These are phyloP conservation scores for Tipula helvola DNA, from an alignment of 2,888 invertebrate species.

Conservation along the genomic window DNA sequence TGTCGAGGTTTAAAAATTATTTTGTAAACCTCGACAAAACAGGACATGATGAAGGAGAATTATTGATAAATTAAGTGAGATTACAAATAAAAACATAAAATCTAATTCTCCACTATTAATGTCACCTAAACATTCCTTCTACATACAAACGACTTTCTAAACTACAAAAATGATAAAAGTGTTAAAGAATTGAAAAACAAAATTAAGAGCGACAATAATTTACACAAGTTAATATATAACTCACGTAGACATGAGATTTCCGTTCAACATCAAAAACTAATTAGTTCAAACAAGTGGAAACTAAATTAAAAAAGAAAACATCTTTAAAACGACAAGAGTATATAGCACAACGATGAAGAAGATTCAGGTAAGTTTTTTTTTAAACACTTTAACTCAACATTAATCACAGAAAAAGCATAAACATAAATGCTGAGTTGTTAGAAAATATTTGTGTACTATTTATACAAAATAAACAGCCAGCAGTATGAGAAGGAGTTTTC, in stretches of 20 bases:
- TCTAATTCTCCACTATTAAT: too few relatives aligned
- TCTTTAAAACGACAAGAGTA: not conserved
- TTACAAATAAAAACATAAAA: too few relatives aligned
- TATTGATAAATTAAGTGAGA: too few relatives aligned
- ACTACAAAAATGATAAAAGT: too few relatives aligned
- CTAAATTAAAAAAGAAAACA: not conserved
- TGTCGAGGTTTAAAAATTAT: too few relatives aligned
- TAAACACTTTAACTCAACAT: not conserved
- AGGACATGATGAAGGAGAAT: too few relatives aligned
- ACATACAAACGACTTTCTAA: too few relatives aligned
- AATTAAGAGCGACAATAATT: too few relatives aligned
- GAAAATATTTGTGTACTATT: not conserved
- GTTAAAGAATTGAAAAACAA: too few relatives aligned
- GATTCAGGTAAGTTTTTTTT: not conserved
- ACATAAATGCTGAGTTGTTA: not conserved
- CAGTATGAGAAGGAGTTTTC: not conserved
- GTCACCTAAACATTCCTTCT: too few relatives aligned
- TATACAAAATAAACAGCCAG: not conserved
- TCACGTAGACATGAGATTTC: not conserved
- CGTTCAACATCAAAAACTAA: not conserved
- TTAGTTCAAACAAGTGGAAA: slow-evolving; percentile 4
- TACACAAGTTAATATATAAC: not conserved
- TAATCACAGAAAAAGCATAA: not conserved
- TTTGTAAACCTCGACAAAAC: too few relatives aligned
- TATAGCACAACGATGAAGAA: not conserved